A percentile compares a stretch with the other conserved stretches of the same genome.
These are phyloP conservation scores for Stegophylla sp. DNA, from an alignment of 2,888 invertebrate genomes.

Conservation along the genomic window DNA sequence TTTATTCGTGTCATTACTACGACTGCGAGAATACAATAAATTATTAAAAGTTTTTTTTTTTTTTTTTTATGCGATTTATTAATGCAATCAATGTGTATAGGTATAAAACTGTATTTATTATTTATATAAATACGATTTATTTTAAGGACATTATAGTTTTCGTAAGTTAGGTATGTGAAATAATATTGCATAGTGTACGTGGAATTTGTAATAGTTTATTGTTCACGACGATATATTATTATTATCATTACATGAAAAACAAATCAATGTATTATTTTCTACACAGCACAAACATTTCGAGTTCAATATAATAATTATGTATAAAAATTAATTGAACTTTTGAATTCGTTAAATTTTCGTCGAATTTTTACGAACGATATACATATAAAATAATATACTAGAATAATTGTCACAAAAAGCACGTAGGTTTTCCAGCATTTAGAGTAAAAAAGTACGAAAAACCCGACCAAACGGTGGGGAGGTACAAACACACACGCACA, in stretches of 20 bases:
- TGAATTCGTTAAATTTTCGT: too few species aligned
- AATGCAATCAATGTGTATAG: slow-evolving; percentile 14
- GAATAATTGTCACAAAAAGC: too few species aligned
- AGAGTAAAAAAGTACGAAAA: slow-evolving; percentile 35
- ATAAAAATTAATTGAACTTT: neutral
- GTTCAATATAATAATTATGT: too few species aligned
- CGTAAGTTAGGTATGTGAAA: neutral
- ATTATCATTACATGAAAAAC: neutral
- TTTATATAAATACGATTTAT: slow-evolving; percentile 15
- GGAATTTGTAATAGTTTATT: neutral
- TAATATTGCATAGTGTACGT: neutral
- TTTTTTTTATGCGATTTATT: slow-evolving; percentile 23
- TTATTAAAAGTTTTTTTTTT: slow-evolving; percentile 12
- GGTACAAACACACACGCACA: neutral
- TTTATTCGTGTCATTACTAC: too few species aligned
- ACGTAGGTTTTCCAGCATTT: slow-evolving; percentile 22
- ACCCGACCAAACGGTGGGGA: neutral
- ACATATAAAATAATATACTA: too few species aligned
- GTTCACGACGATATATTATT: neutral
- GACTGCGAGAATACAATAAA: neutral
- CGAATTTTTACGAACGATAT: too few species aligned
- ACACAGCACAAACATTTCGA: too few species aligned
- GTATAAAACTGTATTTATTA: too few species aligned
- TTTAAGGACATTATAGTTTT: neutral
- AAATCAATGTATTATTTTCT: neutral